Evolutionary conservation across 2,797 vertebrate species (phyloP).

Genomic region (Neomorphus geoffroyi): DNA sequence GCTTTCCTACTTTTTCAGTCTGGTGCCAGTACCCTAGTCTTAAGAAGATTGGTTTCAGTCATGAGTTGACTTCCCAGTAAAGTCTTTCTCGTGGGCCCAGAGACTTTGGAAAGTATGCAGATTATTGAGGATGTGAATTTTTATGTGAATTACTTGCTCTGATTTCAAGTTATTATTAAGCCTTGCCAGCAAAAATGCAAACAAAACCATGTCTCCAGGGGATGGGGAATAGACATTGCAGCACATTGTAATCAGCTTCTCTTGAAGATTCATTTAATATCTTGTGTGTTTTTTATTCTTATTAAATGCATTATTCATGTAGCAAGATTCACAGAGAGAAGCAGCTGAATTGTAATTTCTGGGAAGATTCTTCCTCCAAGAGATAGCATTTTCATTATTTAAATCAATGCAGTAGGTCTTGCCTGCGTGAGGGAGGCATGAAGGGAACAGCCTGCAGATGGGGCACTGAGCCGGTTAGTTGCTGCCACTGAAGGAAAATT

Average conservation of each 20-base stretch:
- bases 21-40: not conserved
- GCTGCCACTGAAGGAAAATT: not conserved
- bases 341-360: conserved; percentile 66
- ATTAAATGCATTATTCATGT: conserved; percentile 70
- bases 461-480: not conserved
- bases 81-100: not conserved
- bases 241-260: conserved; percentile 65
- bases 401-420: conserved; percentile 57
- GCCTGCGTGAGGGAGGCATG: not conserved
- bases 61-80: conserved; percentile 19
- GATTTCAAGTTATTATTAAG: conserved; percentile 68
- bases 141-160: conserved; percentile 59
- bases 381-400: conserved; percentile 61
- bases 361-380: conserved; percentile 43
- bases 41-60: not conserved
- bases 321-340: conserved; percentile 49
- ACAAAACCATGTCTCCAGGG: conserved; percentile 51
- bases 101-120: conserved; percentile 26
- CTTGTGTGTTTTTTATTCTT: conserved; percentile 45
- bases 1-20: not conserved
- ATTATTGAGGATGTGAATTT: conserved; percentile 39
- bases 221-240: conserved; percentile 26
- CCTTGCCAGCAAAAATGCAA: conserved; percentile 64
- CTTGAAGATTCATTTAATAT: conserved; percentile 67
- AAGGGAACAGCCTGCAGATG: conserved; percentile 18